Evolutionary conservation across 2,797 vertebrate genomes (phyloP).

Genomic region (Lithobates sylvaticus): DNA sequence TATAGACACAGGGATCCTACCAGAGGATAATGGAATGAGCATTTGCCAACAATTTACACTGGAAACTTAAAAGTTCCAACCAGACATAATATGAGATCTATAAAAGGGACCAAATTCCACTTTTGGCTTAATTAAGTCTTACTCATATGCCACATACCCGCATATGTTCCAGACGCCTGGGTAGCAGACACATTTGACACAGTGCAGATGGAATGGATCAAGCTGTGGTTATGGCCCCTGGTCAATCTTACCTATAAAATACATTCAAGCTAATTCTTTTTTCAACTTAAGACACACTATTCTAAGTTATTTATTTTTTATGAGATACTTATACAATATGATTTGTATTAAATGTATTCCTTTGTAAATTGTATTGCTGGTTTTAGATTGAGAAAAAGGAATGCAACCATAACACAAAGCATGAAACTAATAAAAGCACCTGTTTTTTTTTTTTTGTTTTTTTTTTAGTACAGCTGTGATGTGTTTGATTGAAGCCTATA

Average conservation of each 20-base stretch:
- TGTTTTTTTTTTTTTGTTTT: too few species aligned
- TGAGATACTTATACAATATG: not conserved
- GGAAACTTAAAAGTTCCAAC: constrained; percentile 38
- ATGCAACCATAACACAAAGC: too few species aligned
- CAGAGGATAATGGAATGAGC: constrained; percentile 23
- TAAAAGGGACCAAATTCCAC: constrained; percentile 43
- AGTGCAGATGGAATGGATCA: constrained; percentile 54
- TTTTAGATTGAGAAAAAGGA: too few species aligned
- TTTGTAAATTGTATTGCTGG: too few species aligned
- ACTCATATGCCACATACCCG: constrained; percentile 55
- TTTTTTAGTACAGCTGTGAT: too few species aligned
- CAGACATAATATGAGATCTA: constrained; percentile 50
- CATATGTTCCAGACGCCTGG: constrained; percentile 39
- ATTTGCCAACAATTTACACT: constrained; percentile 28
- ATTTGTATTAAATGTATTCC: not conserved
- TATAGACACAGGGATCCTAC: constrained; percentile 17
- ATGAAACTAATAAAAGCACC: too few species aligned
- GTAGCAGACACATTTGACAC: constrained; percentile 49
- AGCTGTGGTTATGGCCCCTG: constrained; percentile 45
- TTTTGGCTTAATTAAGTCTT: constrained; percentile 45
- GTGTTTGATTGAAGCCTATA: too few species aligned
- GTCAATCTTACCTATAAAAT: constrained; percentile 44
- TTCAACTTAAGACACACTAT: not conserved
- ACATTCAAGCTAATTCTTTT: constrained; percentile 10
- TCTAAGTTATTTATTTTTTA: not conserved